These are phyloP conservation scores for Chaetogeoica ovagalla DNA, from an alignment of 2,888 invertebrate genomes.

Conservation along the genomic window DNA sequence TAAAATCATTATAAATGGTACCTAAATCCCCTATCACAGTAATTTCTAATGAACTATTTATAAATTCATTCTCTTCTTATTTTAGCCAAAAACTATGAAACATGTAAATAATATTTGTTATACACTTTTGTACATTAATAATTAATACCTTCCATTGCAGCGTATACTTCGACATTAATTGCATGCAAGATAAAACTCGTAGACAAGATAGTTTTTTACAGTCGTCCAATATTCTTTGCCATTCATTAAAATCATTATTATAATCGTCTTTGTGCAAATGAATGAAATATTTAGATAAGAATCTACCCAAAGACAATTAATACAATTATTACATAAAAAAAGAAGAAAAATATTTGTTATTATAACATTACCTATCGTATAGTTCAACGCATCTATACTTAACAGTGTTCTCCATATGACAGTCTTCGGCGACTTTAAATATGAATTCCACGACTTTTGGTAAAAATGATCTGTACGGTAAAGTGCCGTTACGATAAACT, in stretches of 20 bases:
- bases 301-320: conserved; percentile 14
- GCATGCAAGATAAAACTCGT: conserved; percentile 29
- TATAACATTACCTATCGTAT: conserved; percentile 12
- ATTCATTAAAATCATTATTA: background rate
- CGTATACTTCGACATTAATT: conserved; percentile 17
- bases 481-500: conserved; percentile 13
- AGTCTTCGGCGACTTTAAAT: conserved; percentile 12
- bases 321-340: background rate
- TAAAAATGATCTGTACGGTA: conserved; percentile 17
- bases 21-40: no score
- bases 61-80: background rate
- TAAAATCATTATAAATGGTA: no score
- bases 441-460: conserved; percentile 30
- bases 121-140: background rate
- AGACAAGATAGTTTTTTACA: conserved; percentile 22
- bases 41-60: no score
- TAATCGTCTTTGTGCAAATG: background rate
- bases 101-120: background rate
- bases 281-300: conserved; percentile 33
- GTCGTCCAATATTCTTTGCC: background rate
- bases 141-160: background rate
- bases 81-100: background rate
- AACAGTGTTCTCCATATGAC: background rate
- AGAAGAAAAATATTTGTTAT: background rate
- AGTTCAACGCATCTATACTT: conserved; percentile 31